Evolutionary conservation across 1,140 invertebrate species (phyloP), one percentile per base, ranked within the genome.

Genomic region (Adelges cooleyi): DNA sequence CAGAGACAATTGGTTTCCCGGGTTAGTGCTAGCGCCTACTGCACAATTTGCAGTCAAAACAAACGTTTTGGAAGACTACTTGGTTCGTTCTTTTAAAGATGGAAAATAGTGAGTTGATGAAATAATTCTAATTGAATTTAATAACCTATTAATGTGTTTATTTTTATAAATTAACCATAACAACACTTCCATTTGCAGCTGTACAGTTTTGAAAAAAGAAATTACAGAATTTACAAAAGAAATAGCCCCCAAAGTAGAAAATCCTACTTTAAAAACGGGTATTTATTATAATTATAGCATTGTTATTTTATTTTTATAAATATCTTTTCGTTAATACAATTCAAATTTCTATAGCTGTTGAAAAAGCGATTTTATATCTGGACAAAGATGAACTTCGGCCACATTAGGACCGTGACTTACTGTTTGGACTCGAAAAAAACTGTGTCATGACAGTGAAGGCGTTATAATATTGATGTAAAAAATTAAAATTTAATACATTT

Each of bases 61-160:
- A 68, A 81, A 86, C 68, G 83, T 85, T 4, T 88, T 90, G 72
- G 90, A 95, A 70, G 92, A 97, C 71, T 90, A 93, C 73, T 78
- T 96, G 1, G 89, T 98, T 20, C 81, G 92, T 68, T 95, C 90
- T 1, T 97, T 98, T 72, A 92, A 92, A 74, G 93, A 97, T 81
- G 90, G 90, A 20, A 81, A 92, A 84, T 96, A 94, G 56, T 62
- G 88, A 52, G 27, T 17, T 36, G 13, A 44, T 11, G 10, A 13
- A 20, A 23, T 6, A 23, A 9, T 38, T 51, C 13, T 23, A 36
- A 13, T 20, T n/a, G n/a, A n/a, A n/a, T n/a, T n/a, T n/a, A n/a
- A n/a, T n/a, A n/a, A n/a, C n/a, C n/a, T n/a, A n/a, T n/a, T n/a
- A n/a, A n/a, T n/a, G n/a, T n/a, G n/a, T n/a, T n/a, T n/a, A n/a